These are phyloP conservation scores for Psittacara wagleri DNA, from an alignment of 2,113 vertebrate genomes.

Conservation along the genomic window DNA sequence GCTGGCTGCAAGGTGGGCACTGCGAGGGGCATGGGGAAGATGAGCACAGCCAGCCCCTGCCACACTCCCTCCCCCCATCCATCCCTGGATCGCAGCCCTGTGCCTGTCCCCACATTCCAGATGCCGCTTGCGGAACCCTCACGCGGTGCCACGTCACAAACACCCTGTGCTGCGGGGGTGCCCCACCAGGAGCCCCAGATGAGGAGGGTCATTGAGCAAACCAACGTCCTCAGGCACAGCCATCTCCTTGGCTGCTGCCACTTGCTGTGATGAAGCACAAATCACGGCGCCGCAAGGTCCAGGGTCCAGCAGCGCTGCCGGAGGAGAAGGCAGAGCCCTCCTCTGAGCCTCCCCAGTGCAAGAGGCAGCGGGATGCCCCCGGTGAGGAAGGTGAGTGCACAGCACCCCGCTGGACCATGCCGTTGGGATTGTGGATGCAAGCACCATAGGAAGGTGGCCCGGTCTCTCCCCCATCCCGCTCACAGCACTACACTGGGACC, in stretches of 20 bases:
- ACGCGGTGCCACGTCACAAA: neutral
- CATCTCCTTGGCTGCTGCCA: neutral
- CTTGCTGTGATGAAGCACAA: neutral
- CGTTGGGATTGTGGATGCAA: neutral
- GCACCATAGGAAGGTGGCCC: neutral
- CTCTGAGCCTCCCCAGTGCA: no score
- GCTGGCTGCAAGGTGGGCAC: neutral
- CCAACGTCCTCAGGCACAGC: no score
- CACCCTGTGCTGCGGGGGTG: neutral
- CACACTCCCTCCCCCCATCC: accelerated
- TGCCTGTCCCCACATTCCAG: neutral
- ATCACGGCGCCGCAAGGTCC: no score
- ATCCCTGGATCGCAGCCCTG: accelerated
- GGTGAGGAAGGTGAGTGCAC: neutral
- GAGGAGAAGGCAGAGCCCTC: neutral
- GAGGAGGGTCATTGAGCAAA: neutral
- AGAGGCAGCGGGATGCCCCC: neutral
- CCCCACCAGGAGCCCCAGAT: neutral
- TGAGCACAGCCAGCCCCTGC: neutral
- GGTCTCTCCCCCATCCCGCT: neutral
- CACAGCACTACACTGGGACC: neutral
- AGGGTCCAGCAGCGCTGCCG: neutral
- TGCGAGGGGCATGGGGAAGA: neutral
- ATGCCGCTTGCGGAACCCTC: neutral
- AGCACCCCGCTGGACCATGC: neutral